Percentiles rank a stretch among this genome's conserved stretches.
phyloP scores from a whole-genome alignment of 92 coral and sea anemone species.

The Phenganax subtilis region DNA sequence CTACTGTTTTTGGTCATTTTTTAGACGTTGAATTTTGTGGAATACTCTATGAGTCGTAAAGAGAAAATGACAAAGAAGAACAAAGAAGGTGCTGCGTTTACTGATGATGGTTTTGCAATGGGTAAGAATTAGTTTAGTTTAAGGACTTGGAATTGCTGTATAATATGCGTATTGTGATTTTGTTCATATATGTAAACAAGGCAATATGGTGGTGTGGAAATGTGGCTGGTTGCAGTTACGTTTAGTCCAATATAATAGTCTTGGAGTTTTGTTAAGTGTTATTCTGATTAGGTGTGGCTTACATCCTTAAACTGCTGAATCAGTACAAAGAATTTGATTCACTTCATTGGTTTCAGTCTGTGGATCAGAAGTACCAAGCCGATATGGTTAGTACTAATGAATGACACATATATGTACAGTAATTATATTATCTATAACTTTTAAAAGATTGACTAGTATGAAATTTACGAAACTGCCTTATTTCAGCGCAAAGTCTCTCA shows the following conservation, averaged over 20 bases:
- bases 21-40: constrained; percentile 92
- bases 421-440: neutral
- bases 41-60: constrained; percentile 93
- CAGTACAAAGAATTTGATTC: constrained; percentile 98
- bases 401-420: neutral
- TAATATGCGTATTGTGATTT: too few relatives aligned
- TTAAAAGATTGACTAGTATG: neutral
- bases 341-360: constrained; percentile 99
- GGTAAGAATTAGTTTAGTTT: constrained; percentile 51
- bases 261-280: neutral
- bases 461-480: too few relatives aligned
- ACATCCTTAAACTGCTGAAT: constrained; percentile 81
- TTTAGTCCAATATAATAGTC: neutral
- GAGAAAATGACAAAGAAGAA: constrained; percentile 95
- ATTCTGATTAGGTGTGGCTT: constrained; percentile 72
- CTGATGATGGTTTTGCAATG: constrained; percentile 98
- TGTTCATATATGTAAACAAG: too few relatives aligned
- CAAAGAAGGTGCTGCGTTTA: constrained; percentile 97
- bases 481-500: constrained; percentile 66
- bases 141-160: neutral
- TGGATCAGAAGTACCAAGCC: constrained; percentile 71
- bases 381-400: constrained; percentile 61
- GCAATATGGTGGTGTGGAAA: too few relatives aligned
- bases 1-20: neutral
- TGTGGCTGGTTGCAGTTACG: too few relatives aligned